Conservation (phyloP, 2,888 invertebrate species). For the Rhaphigaster nebulosa region DNA sequence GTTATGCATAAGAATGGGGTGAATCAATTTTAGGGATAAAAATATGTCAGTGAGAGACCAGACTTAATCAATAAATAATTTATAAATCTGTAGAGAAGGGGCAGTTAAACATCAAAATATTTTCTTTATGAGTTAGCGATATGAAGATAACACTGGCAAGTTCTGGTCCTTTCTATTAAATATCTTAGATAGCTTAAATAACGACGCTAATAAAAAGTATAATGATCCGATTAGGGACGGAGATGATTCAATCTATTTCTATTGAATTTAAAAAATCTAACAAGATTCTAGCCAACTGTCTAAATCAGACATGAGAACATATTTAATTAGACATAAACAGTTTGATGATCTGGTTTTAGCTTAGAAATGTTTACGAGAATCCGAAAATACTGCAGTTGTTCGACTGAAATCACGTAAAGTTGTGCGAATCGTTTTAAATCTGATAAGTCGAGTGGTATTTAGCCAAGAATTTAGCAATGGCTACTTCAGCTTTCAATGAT, state of each 20-base stretch:
- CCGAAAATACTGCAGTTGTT: background rate
- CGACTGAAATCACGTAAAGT: background rate
- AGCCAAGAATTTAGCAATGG: background rate
- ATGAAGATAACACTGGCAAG: background rate
- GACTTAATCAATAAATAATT: background rate
- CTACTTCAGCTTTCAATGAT: background rate
- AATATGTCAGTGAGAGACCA: too few relatives aligned
- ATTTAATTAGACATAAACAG: background rate
- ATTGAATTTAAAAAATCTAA: background rate
- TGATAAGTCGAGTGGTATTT: background rate
- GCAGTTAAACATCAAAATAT: background rate
- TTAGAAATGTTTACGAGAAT: background rate
- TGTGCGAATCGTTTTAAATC: conserved; percentile 17
- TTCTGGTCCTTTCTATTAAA: background rate
- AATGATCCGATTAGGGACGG: background rate
- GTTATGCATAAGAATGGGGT: too few relatives aligned
- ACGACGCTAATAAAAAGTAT: background rate
- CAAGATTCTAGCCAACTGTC: background rate
- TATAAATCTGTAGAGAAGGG: background rate
- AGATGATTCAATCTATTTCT: background rate
- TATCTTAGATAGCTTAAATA: background rate
- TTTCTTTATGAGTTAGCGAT: background rate
- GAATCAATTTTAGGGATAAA: too few relatives aligned
- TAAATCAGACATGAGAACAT: background rate
- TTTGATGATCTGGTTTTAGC: background rate